Evolutionary conservation across 2,113 vertebrate genomes (phyloP), one percentile per base, ranked within the genome.

Genomic region (Tupaia chinensis): DNA sequence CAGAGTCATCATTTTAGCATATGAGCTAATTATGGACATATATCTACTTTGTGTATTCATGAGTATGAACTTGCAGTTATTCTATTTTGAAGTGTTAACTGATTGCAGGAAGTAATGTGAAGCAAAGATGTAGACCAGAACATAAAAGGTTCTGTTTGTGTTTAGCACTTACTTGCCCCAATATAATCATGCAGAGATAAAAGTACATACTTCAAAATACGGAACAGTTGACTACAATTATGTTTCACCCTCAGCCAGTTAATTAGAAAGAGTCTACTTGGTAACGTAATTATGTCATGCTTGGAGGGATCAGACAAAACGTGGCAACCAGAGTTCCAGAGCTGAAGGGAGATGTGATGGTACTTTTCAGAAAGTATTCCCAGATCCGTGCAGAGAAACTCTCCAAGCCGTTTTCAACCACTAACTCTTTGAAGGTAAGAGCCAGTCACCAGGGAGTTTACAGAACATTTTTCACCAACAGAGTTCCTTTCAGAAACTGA

Each of bases 291-390:
- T 69, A 87, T 69, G 69, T 85, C 84, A 95, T 27, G 25, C 23
- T 90, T 85, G 73, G 82, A 77, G 32, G 10, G 15, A 74, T 80
- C 61, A 73, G 68, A 94, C n/a, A 87, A 96, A 97, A 96, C 0
- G 1, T 95, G 91, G 78, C 92, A 86, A 63, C 81, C 88, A 92
- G 90, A 78, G 60, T 80, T 85, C 32, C 20, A 44, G 12, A 9
- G 73, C n/a, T 89, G n/a, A 89, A 93, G 60, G 34, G 60, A 66
- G n/a, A 12, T 56, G 70, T 77, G 22, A 34, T 54, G 4, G 20
- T 85, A 53, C 83, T 91, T 94, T 80, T 83, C 78, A 97, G 94
- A 96, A 85, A 93, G 74, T 44, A 72, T 63, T 93, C 78, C 32
- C 73, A 82, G 83, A 25, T 61, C 58, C 13, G 5, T 22, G 6